Base-by-base conservation (phyloP, 2,797 vertebrate genomes). In the Acanthopagrus latus region DNA sequence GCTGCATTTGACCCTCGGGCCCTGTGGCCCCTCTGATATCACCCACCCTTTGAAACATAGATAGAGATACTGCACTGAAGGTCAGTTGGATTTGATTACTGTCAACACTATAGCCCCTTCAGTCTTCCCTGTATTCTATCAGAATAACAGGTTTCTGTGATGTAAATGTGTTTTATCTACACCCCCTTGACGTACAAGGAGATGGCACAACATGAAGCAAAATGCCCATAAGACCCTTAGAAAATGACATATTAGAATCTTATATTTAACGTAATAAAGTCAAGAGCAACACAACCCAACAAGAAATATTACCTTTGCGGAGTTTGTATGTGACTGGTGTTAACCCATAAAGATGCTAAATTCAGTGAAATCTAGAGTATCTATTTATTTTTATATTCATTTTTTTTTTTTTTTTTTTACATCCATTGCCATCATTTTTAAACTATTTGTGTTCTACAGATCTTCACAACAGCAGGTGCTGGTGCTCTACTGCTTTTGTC, bases 41-140 rank as follows among this genome's bases (percentile, higher is more conserved):
- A 59, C 51, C 50, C 25, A 14, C 56, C n/a, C 63, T 81, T 87
- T 85, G 21, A 81, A 74, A 68, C 47, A n/a, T n/a, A n/a, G n/a
- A n/a, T n/a, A n/a, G n/a, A n/a, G n/a, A n/a, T n/a, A n/a, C n/a
- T n/a, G 46, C 63, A 51, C 7, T 48, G 38, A 76, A 76, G 76
- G 64, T 43, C 75, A 73, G 48, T n/a, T 65, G 44, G 33, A 41
- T 54, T 41, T 2, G 47, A 76, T 55, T 63, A 13, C 67, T 69
- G 54, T 71, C 44, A 74, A 60, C 51, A 63, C 8, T 54, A 71
- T 33, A 46, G 43, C 48, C 48, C 33, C 25, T 60, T 75, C 52
- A 47, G 25, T 50, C 56, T 44, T 48, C 23, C 14, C 12, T 50
- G 7, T 5, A 21, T 51, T 11, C 55, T 27, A 33, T 50, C 38